Conservation (phyloP, 53 echinoderm and acorn worm genomes). For the Holothuria scabra region DNA sequence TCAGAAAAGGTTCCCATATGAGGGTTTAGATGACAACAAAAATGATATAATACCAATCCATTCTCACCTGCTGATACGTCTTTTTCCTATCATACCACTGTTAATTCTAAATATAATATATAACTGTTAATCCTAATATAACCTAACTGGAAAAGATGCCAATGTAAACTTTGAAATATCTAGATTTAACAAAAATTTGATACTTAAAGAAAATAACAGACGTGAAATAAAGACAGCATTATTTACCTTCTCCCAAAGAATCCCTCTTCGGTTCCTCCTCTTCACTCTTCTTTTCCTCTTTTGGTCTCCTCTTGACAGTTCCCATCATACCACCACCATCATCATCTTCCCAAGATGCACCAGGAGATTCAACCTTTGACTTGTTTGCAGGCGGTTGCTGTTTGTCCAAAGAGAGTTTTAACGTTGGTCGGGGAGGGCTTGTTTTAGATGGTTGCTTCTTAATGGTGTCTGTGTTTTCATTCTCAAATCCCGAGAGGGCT, state of each 20-base stretch:
- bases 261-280: slow-evolving; percentile 48
- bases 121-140: too few species aligned
- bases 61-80: too few species aligned
- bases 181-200: too few species aligned
- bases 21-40: too few species aligned
- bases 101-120: too few species aligned
- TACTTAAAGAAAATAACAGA: too few species aligned
- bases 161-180: too few species aligned
- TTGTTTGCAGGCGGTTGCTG: slow-evolving; percentile 17
- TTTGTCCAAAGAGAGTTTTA: slow-evolving; percentile 36
- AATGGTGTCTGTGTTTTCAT: slow-evolving; percentile 98
- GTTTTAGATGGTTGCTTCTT: slow-evolving; percentile 91
- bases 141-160: too few species aligned
- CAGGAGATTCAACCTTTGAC: not conserved
- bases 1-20: too few species aligned
- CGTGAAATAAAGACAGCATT: not conserved
- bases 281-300: slow-evolving; percentile 23
- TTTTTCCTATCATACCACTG: too few species aligned
- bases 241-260: slow-evolving; percentile 70
- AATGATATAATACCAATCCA: too few species aligned
- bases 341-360: slow-evolving; percentile 27
- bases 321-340: slow-evolving; percentile 23
- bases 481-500: slow-evolving; percentile 86
- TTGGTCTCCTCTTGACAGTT: slow-evolving; percentile 23
- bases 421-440: slow-evolving; percentile 64